phyloP scores from a whole-genome alignment of 2,797 vertebrate species.

The Chelmon rostratus region DNA sequence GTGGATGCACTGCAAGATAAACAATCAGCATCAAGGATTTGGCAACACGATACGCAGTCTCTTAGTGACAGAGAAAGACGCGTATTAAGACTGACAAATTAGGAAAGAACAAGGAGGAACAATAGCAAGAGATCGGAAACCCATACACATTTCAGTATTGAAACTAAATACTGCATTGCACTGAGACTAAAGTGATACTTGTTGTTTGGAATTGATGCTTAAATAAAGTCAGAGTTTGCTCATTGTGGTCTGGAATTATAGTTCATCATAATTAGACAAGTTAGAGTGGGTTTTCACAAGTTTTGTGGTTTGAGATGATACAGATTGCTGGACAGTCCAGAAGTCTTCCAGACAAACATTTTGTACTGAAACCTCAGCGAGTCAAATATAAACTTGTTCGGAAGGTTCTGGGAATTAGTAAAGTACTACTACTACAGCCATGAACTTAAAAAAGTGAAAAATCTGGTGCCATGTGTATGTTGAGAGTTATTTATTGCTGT shows the following conservation, averaged over 20 bases:
- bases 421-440: too few species aligned
- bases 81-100: slow-evolving; percentile 15
- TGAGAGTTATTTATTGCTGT: neutral
- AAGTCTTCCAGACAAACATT: neutral
- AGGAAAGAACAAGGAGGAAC: slow-evolving; percentile 5
- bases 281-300: neutral
- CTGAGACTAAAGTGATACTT: neutral
- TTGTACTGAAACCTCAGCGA: neutral
- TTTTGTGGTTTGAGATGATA: neutral
- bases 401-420: neutral
- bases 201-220: neutral
- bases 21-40: slow-evolving; percentile 27
- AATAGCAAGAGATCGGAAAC: slow-evolving; percentile 29
- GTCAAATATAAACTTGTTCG: neutral
- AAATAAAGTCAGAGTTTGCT: slow-evolving; percentile 1
- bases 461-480: neutral
- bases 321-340: neutral
- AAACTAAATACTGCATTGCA: slow-evolving; percentile 10
- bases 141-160: neutral
- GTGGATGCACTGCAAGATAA: slow-evolving; percentile 87
- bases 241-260: neutral
- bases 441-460: neutral
- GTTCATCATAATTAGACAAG: neutral
- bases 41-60: slow-evolving; percentile 24
- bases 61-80: slow-evolving; percentile 6